These are phyloP conservation scores for Arremon brunneinucha DNA, from an alignment of 2,797 vertebrate genomes.

Conservation along the genomic window DNA sequence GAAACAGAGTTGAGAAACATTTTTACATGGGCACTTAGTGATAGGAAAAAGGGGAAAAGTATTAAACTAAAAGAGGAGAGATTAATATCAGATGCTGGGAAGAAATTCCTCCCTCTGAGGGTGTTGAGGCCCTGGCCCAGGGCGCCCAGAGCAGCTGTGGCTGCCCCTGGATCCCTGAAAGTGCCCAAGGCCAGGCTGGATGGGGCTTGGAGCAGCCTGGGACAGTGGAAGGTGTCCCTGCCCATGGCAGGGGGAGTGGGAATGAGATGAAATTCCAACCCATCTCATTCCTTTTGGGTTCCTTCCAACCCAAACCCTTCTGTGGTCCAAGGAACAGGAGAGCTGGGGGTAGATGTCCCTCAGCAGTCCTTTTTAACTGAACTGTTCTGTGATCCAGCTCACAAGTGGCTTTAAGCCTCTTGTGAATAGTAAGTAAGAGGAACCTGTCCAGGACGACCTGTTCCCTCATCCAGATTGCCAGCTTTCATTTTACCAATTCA, in stretches of 20 bases:
- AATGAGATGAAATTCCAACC: too few species aligned
- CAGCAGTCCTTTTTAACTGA: not conserved
- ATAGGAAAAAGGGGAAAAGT: too few species aligned
- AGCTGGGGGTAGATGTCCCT: not conserved
- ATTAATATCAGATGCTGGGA: not conserved
- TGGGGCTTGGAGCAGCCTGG: accelerated
- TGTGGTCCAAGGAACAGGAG: accelerated
- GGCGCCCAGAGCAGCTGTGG: accelerated
- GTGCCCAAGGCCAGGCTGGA: not conserved
- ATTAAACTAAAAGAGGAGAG: not conserved
- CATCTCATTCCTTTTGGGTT: not conserved
- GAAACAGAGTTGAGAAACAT: not conserved
- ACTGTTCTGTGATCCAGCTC: not conserved
- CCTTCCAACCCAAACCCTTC: not conserved
- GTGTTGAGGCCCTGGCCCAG: accelerated
- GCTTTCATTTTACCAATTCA: not conserved
- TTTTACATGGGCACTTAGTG: not conserved
- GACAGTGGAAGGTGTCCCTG: accelerated
- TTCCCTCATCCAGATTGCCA: not conserved
- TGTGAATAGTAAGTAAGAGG: not conserved
- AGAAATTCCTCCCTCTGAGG: not conserved
- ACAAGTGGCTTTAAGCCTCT: not conserved
- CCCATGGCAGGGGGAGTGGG: accelerated
- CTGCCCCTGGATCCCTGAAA: not conserved
- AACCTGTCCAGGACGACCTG: not conserved